Evolutionary conservation across 2,888 invertebrate species (phyloP), one percentile per base, ranked within the genome.

Genomic region (Ernsta delagoae): DNA sequence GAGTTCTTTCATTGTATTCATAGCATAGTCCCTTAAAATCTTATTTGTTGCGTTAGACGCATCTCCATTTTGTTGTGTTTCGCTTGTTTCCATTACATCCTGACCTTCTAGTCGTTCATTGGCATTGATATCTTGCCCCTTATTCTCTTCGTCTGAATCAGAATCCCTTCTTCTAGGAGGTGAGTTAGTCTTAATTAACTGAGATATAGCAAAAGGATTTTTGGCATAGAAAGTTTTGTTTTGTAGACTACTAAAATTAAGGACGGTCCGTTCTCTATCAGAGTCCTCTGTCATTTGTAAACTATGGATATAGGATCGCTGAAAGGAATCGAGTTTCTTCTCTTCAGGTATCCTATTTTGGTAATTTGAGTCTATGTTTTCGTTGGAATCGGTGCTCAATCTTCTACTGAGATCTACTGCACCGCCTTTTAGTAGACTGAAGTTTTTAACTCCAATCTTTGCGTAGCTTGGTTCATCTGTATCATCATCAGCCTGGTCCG

Each of bases 1-100:
- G 62, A 97, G 87, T 82, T 97, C 96, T 76, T 96, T 95, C 96
- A 97, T 96, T 8, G 97, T 97, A 77, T 95, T 96, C 92, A 96
- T 96, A 4, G 96, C 96, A 83, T 96, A 97, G 80, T 96, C 96
- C 78, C 96, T 94, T 87, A 97, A 94, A 75, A 95, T 96, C 75
- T 94, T 94, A 75, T 94, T 95, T 34, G 94, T 94, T 72, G 94
- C 90, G 72, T 87, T 89, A 50, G 88, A 85, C 43, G 86, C 83
- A 45, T 93, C 92, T 24, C 93, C 92, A 75, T 93, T 91, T 63
- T 88, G 90, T 69, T 88, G 90, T 5, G 78, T 77, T 57, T 91
- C 92, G 71, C 73, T 78, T 24, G 81, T 78, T 7, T 94, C 92
- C 73, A 85, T 80, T 3, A 79, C 79, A 64, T 89, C 90, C 70